Conservation (phyloP, 2,888 invertebrate genomes). For the Dorcus parallelipipedus region DNA sequence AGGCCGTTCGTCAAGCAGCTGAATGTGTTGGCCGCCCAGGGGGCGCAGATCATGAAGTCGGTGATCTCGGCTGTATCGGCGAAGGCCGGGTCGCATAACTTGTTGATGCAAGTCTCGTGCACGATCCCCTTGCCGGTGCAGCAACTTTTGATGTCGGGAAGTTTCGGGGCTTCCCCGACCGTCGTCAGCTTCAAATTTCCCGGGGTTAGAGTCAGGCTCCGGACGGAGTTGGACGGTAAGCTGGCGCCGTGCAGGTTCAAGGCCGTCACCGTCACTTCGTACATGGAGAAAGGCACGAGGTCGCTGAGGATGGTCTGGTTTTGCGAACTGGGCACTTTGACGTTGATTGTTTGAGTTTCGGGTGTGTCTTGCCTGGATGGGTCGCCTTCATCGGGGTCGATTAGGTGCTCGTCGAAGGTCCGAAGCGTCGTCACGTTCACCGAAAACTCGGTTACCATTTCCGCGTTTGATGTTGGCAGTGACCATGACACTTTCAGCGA, state of each 20-base stretch:
- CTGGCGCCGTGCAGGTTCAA: conserved; percentile 73
- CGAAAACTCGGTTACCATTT: conserved; percentile 63
- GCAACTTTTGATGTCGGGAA: conserved; percentile 71
- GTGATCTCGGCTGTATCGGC: conserved; percentile 58
- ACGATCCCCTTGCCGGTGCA: conserved; percentile 70
- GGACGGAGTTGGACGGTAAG: conserved; percentile 69
- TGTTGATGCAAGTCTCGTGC: conserved; percentile 71
- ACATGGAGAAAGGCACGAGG: conserved; percentile 77
- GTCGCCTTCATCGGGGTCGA: conserved; percentile 52
- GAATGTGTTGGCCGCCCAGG: conserved; percentile 80
- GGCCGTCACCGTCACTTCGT: conserved; percentile 72
- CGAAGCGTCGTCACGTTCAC: conserved; percentile 71
- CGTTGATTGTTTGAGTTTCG: conserved; percentile 45
- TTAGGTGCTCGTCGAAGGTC: conserved; percentile 62
- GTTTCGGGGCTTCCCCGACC: conserved; percentile 60
- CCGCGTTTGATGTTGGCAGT: conserved; percentile 61
- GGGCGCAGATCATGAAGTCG: conserved; percentile 85
- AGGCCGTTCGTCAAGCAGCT: conserved; percentile 74
- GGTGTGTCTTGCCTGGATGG: conserved; percentile 17
- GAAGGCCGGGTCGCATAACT: conserved; percentile 73
- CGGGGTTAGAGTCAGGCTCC: conserved; percentile 69
- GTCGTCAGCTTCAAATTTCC: conserved; percentile 58
- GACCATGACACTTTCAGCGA: conserved; percentile 71
- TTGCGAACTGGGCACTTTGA: conserved; percentile 58
- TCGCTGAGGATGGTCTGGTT: conserved; percentile 60